Percentiles rank a stretch among this genome's conserved stretches.
These are phyloP conservation scores for Solen grandis DNA, from an alignment of 1,140 invertebrate genomes.

Conservation along the genomic window DNA sequence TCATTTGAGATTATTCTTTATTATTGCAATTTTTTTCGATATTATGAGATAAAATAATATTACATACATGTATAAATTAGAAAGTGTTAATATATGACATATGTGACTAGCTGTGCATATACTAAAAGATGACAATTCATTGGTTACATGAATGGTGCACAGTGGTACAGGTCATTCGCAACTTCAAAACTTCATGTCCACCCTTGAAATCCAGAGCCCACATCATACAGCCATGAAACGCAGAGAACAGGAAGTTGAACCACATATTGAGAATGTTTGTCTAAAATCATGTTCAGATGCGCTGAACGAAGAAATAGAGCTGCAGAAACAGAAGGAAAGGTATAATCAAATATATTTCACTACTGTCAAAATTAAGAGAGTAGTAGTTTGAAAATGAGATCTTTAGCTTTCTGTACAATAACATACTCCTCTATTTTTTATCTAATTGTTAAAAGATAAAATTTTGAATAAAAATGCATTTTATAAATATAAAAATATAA, in stretches of 20 bases:
- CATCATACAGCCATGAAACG: neutral
- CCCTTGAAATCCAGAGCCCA: neutral
- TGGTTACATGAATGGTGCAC: neutral
- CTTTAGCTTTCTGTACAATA: neutral
- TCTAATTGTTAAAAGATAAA: neutral
- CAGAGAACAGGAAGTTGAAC: neutral
- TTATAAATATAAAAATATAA: constrained; percentile 1
- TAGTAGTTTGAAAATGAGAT: neutral
- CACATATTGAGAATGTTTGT: neutral
- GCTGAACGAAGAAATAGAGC: neutral
- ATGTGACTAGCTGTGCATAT: neutral
- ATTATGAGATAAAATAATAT: neutral
- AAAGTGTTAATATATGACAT: neutral
- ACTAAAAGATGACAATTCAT: neutral
- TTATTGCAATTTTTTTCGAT: neutral
- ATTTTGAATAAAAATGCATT: neutral
- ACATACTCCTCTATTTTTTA: neutral
- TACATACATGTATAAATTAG: neutral
- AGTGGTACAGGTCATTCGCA: neutral
- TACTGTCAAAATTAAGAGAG: neutral
- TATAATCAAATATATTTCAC: neutral
- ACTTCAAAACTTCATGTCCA: neutral
- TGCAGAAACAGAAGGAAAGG: neutral
- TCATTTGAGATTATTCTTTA: neutral
- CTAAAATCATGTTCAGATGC: neutral